These are phyloP conservation scores for Protobothrops flavoviridis DNA, from an alignment of 2,113 vertebrate species.

Conservation along the genomic window DNA sequence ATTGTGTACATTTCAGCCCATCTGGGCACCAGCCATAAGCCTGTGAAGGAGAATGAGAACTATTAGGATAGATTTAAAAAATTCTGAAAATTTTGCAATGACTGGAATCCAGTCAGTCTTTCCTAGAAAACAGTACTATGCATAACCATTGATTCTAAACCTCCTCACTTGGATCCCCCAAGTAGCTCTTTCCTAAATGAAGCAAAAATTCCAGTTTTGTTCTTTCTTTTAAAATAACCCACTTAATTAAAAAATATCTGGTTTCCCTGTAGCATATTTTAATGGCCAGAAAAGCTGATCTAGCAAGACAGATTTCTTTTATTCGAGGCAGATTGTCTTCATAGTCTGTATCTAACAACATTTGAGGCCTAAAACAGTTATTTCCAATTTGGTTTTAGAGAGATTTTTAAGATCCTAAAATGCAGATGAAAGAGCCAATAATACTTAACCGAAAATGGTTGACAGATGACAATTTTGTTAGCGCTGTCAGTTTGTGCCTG, in stretches of 20 bases:
- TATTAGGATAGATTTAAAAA: slow-evolving; percentile 7
- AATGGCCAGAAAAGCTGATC: neutral
- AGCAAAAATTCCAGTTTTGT: neutral
- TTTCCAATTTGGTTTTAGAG: neutral
- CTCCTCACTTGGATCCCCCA: neutral
- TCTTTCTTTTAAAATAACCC: neutral
- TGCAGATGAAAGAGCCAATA: neutral
- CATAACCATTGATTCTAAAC: neutral
- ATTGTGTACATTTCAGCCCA: slow-evolving; percentile 84
- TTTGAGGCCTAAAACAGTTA: neutral
- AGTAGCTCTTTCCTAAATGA: neutral
- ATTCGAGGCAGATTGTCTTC: neutral
- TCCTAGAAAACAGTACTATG: neutral
- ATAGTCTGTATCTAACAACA: neutral
- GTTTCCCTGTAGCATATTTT: neutral
- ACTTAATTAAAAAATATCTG: neutral
- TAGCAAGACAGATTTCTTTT: neutral
- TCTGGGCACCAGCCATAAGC: slow-evolving; percentile 94
- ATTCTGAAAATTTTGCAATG: neutral
- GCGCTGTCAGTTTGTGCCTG: neutral
- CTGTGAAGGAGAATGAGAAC: slow-evolving; percentile 60
- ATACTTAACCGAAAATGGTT: slow-evolving; percentile 79
- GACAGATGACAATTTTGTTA: slow-evolving; percentile 65
- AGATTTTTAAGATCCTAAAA: accelerated
- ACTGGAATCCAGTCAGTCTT: neutral